Evolutionary conservation across 2,113 vertebrate species (phyloP).

Genomic region (Rallus limicola): DNA sequence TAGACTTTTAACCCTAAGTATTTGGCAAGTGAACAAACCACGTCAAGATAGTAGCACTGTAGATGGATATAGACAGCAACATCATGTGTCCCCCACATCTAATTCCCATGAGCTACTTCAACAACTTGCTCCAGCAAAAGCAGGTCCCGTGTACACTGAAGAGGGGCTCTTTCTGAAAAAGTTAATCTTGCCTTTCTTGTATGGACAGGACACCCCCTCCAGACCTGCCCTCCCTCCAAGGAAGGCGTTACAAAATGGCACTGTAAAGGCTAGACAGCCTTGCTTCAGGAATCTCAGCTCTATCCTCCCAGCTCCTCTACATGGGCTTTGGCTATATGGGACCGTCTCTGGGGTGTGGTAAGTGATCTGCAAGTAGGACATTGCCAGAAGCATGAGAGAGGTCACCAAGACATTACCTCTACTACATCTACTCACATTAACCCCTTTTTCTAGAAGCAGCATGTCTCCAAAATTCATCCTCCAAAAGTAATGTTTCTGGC

Average conservation of each 20-base stretch:
- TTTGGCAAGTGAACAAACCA: not conserved
- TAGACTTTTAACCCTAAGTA: not conserved
- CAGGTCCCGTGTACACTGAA: not conserved
- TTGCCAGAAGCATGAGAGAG: not conserved
- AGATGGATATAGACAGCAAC: not conserved
- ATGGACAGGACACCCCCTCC: not conserved
- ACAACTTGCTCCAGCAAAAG: not conserved
- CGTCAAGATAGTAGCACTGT: not conserved
- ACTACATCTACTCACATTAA: not conserved
- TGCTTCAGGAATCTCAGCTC: not conserved
- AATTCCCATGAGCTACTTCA: not conserved
- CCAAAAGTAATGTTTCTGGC: not conserved
- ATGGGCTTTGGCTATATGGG: rapidly evolving
- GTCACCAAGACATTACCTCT: not conserved
- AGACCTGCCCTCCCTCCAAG: not conserved
- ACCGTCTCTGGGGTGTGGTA: not conserved
- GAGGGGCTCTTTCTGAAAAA: not conserved
- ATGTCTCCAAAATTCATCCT: not conserved
- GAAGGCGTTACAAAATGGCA: not conserved
- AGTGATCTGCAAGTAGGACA: not conserved
- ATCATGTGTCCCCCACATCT: not conserved
- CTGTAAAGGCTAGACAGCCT: not conserved
- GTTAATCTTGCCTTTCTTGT: not conserved
- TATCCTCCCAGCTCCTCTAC: not conserved
- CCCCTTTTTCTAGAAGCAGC: not conserved